Evolutionary conservation across 2,797 vertebrate species (phyloP).

Genomic region (Sorex maritimensis): DNA sequence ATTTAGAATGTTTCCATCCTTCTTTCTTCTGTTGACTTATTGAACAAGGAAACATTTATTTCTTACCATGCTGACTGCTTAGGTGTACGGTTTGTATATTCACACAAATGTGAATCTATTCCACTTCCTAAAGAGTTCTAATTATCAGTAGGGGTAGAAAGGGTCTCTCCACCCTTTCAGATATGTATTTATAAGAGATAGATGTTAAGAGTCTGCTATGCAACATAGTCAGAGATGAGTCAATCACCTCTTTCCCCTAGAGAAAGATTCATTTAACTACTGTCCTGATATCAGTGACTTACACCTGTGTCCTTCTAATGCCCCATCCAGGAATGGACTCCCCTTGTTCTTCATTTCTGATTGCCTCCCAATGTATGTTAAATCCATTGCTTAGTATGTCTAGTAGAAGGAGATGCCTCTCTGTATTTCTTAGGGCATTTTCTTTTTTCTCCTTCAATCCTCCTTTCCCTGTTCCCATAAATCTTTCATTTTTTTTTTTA

Average conservation of each 20-base stretch:
- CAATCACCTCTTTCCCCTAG: neutral
- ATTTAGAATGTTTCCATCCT: too few relatives aligned
- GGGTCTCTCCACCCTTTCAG: too few relatives aligned
- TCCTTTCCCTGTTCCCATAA: neutral
- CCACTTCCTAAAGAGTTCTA: too few relatives aligned
- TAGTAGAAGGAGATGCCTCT: neutral
- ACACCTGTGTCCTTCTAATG: neutral
- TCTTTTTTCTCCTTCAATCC: neutral
- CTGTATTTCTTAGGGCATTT: too few relatives aligned
- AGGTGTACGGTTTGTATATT: too few relatives aligned
- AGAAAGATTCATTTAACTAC: neutral
- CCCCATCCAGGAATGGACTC: neutral
- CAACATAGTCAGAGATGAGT: neutral
- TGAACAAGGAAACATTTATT: too few relatives aligned
- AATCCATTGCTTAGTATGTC: neutral
- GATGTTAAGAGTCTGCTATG: neutral
- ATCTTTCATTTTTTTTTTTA: too few relatives aligned
- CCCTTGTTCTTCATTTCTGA: neutral
- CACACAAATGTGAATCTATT: too few relatives aligned
- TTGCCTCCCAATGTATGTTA: neutral
- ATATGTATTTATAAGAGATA: constrained; percentile 6
- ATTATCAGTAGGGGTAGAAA: too few relatives aligned
- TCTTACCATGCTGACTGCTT: too few relatives aligned
- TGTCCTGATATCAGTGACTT: neutral
- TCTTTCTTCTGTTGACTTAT: too few relatives aligned